phyloP scores from a whole-genome alignment of 2,888 invertebrate genomes.

The Drosophila histrio region DNA sequence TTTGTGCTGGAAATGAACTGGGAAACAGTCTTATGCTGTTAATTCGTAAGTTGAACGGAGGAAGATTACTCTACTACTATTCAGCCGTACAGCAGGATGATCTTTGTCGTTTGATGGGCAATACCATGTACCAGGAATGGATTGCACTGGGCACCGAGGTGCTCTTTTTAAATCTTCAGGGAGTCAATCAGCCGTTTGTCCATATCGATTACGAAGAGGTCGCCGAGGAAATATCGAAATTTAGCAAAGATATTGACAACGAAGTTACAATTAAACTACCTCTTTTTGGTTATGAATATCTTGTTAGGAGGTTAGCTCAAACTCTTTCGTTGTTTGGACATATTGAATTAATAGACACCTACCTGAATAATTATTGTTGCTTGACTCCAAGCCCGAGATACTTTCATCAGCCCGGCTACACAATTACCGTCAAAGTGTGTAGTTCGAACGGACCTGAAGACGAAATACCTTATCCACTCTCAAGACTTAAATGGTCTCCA shows the following conservation, averaged over 20 bases:
- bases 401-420: conserved; percentile 19
- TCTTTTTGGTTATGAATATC: conserved; percentile 54
- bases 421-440: conserved; percentile 3
- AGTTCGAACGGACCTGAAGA: neutral
- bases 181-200: conserved; percentile 20
- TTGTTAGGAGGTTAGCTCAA: conserved; percentile 33
- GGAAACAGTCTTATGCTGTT: conserved; percentile 52
- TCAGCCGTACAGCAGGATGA: conserved; percentile 61
- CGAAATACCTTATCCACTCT: neutral
- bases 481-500: conserved; percentile 51
- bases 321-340: conserved; percentile 43
- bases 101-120: conserved; percentile 44
- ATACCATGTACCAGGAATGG: conserved; percentile 46
- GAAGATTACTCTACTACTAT: conserved; percentile 56
- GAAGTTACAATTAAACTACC: conserved; percentile 37
- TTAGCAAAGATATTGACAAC: neutral
- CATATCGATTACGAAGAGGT: conserved; percentile 45
- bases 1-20: conserved; percentile 56
- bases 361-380: conserved; percentile 18
- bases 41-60: conserved; percentile 36
- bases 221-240: conserved; percentile 13
- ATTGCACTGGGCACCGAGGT: conserved; percentile 52
- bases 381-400: conserved; percentile 18
- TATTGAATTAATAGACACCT: conserved; percentile 28
- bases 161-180: conserved; percentile 51